Evolutionary conservation across 2,113 vertebrate genomes (phyloP).

Genomic region (Phainopepla nitens): DNA sequence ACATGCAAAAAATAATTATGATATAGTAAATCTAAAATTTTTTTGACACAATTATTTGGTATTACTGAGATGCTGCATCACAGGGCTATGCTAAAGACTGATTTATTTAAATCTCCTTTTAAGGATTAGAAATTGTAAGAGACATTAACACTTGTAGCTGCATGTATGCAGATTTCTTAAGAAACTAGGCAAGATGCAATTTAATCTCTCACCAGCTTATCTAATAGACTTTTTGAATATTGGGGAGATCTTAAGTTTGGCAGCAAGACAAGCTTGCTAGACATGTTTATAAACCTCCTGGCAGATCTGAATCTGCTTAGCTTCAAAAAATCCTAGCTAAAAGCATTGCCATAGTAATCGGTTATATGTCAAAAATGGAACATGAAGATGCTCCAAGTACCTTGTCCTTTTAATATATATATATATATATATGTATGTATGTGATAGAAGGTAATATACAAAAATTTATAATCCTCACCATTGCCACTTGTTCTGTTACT

Average conservation of each 20-base stretch:
- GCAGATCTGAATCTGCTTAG: constrained; percentile 44
- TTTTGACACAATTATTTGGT: not conserved
- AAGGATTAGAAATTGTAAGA: constrained; percentile 5
- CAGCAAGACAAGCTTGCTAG: constrained; percentile 35
- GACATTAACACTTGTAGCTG: not conserved
- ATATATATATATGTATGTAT: not conserved
- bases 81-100: not conserved
- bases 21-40: not conserved
- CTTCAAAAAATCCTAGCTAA: constrained; percentile 20
- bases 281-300: constrained; percentile 39
- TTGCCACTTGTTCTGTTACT: constrained; percentile 75
- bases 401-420: not conserved
- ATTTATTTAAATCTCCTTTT: constrained; percentile 17
- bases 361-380: constrained; percentile 30
- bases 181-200: constrained; percentile 15
- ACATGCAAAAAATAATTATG: not conserved
- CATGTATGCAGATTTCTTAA: not conserved
- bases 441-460: not conserved
- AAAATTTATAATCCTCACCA: constrained; percentile 76
- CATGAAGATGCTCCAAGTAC: constrained; percentile 10
- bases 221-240: constrained; percentile 37
- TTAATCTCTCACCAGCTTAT: constrained; percentile 10
- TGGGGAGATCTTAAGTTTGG: constrained; percentile 46
- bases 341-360: constrained; percentile 32
- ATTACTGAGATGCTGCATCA: not conserved